Conservation (phyloP, 2,113 vertebrate species). For the Motacilla tschutschensis region DNA sequence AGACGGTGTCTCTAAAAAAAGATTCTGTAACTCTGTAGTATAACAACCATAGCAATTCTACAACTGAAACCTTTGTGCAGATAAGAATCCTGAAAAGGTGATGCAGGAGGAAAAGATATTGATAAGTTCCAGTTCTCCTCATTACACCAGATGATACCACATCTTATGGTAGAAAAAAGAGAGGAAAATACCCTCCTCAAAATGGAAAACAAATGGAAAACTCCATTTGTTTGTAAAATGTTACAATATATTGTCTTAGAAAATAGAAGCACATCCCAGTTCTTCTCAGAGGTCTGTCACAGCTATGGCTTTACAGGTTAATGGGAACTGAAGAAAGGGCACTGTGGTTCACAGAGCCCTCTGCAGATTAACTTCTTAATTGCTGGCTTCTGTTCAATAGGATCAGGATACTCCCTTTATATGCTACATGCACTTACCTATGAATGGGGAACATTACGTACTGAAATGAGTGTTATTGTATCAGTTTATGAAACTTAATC, state of each 20-base stretch:
- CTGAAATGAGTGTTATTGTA: background rate
- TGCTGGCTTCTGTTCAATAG: background rate
- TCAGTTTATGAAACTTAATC: background rate
- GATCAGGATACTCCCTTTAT: background rate
- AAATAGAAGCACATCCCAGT: background rate
- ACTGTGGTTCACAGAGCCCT: background rate
- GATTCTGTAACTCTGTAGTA: background rate
- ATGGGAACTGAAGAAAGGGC: background rate
- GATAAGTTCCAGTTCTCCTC: background rate
- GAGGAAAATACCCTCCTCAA: background rate
- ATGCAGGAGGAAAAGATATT: background rate
- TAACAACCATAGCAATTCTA: background rate
- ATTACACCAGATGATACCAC: background rate
- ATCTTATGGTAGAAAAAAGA: background rate
- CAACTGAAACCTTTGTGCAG: background rate
- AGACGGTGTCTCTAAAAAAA: background rate
- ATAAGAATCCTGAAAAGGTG: background rate
- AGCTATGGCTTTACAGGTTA: background rate
- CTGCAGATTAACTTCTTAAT: background rate
- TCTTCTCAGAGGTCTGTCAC: background rate
- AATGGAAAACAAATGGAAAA: background rate
- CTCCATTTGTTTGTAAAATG: background rate
- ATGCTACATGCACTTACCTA: background rate
- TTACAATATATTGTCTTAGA: background rate
- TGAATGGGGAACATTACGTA: background rate